Evolutionary conservation across 30 jellyfish, hydroid and myxozoan species (phyloP).

Genomic region (Chrysaora quinquecirrha): DNA sequence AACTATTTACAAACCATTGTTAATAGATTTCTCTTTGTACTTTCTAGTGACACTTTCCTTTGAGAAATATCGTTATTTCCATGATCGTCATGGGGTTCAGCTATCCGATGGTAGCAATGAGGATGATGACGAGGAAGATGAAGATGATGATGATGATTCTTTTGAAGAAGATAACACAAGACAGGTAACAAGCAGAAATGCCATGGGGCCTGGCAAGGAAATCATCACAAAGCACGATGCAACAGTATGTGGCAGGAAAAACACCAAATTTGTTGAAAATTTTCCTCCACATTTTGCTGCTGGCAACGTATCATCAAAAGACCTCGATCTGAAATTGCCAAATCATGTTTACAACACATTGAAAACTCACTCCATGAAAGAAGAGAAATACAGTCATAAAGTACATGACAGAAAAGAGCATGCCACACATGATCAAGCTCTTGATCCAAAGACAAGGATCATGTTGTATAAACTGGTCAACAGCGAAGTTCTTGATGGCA

Average conservation of each 20-base stretch:
- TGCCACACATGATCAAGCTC: conserved; percentile 98
- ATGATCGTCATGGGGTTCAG: conserved; percentile 79
- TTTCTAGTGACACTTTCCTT: conserved; percentile 78
- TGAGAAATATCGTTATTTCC: conserved; percentile 73
- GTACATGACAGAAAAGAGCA: conserved; percentile 91
- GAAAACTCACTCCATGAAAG: conserved; percentile 90
- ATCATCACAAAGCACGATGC: conserved; percentile 91
- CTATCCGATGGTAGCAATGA: conserved; percentile 56
- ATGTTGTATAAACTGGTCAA: conserved; percentile 86
- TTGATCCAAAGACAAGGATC: conserved; percentile 92
- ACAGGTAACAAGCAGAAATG: conserved; percentile 44
- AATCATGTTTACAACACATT: conserved; percentile 90
- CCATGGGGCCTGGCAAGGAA: conserved; percentile 76
- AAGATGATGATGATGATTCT: conserved; percentile 50
- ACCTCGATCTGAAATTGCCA: conserved; percentile 89
- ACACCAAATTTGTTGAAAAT: conserved; percentile 79
- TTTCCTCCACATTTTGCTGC: conserved; percentile 92
- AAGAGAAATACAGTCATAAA: conserved; percentile 84
- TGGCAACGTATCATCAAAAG: conserved; percentile 90
- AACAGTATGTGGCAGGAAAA: conserved; percentile 81
- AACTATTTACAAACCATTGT: too few relatives aligned
- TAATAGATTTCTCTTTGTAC: too few relatives aligned
- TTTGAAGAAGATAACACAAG: conserved; percentile 34
- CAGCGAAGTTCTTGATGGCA: conserved; percentile 76
- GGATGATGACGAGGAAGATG: conserved; percentile 41